Base-by-base conservation (phyloP, 2,888 invertebrate genomes). In the Ormyrus pomaceus region DNA sequence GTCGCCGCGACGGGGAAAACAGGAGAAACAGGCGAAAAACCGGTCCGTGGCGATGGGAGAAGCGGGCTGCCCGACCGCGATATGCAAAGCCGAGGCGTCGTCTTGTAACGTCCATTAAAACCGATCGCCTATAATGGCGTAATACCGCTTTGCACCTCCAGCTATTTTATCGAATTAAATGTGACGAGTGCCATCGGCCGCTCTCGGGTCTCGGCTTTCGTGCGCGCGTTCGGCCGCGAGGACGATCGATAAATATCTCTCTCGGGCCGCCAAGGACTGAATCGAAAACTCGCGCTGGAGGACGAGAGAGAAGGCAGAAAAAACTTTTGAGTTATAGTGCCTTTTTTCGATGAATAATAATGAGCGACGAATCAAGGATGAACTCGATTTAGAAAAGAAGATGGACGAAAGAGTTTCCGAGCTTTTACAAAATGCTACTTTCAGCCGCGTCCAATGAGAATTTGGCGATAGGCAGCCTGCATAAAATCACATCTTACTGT, bases 121-220 rank as follows among this genome's bases (percentile, higher is more conserved):
- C 50, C 74, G 73, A 71, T 53, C 56, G 55, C 0, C 64, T 73
- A 1, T 19, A 65, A 65, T 65, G 64, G 64, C 48, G 66, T 13
- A 66, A 66, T 74, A 66, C 66, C 74, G 74, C 56, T 74, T 66
- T n/a, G 58, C 66, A 58, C 74, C 66, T 75, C 66, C 48, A 51
- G 75, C 75, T 50, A 51, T 75, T 19, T 59, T 34, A 2, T 34
- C 55, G 46, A 64, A 64, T 56, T 45, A 56, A 64, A 56, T 13
- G 71, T 53, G 50, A 53, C 53, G 62, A 64, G 48, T 48, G 6
- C 19, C 8, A 9, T 34, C 34, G 34, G 34, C 2, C 34, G 34
- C 0, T 0, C 19, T 34, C 34, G 34, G 2, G 34, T 34, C 34
- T 34, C 34, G 34, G 34, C 34, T 34, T 34, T 34, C 34, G 34